Percentiles rank a stretch among this genome's conserved stretches.
phyloP scores from a whole-genome alignment of 2,113 vertebrate genomes.

The Charina bottae region DNA sequence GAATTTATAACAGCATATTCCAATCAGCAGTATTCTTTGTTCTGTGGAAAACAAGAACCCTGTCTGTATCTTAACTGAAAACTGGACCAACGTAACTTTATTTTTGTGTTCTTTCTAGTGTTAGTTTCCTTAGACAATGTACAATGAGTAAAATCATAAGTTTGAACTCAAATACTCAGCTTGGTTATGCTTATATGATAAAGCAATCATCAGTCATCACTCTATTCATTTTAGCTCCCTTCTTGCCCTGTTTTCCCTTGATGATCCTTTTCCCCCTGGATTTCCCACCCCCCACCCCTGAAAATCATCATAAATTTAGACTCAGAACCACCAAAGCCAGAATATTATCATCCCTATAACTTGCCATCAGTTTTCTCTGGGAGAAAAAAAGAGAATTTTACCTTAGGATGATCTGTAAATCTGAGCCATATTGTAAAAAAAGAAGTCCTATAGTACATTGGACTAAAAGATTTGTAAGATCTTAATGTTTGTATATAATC shows the following conservation, averaged over 20 bases:
- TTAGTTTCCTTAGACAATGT: background rate
- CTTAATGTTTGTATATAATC: background rate
- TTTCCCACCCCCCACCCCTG: no score
- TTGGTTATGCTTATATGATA: background rate
- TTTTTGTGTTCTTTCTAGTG: background rate
- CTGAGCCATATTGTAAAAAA: background rate
- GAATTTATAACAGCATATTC: background rate
- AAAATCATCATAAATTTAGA: no score
- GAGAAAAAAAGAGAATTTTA: background rate
- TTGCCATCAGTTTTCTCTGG: background rate
- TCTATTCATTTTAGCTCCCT: no score
- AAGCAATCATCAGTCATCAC: background rate
- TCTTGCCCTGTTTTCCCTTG: no score
- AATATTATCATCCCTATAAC: no score
- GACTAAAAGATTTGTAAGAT: background rate
- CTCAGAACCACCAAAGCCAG: no score
- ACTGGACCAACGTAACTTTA: no score
- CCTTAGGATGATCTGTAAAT: background rate
- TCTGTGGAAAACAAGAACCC: background rate
- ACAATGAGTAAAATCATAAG: background rate
- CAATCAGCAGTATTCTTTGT: constrained; percentile 16
- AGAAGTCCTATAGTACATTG: background rate
- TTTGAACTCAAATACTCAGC: background rate
- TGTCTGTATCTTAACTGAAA: background rate
- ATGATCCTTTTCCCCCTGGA: no score